Percentiles rank a stretch among this genome's conserved stretches.
Evolutionary conservation across 2,888 invertebrate species (phyloP).

Genomic region (Caenorhabditis angaria): DNA sequence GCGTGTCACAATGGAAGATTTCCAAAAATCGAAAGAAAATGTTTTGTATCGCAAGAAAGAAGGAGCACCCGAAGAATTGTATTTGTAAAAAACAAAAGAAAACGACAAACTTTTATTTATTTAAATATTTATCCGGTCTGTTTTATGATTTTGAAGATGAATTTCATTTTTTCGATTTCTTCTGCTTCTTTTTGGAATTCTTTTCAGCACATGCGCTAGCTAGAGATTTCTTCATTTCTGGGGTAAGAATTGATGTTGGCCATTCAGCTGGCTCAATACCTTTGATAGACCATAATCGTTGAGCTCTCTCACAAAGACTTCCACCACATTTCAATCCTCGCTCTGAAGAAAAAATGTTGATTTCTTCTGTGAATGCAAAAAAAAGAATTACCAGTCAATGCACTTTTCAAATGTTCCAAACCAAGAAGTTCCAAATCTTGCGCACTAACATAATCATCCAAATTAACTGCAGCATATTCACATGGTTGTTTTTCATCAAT

Average conservation of each 20-base stretch:
- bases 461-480: constrained; percentile 47
- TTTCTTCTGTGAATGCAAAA: neutral
- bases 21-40: constrained; percentile 98
- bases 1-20: constrained; percentile 99
- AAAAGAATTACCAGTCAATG: constrained; percentile 47
- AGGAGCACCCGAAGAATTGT: constrained; percentile 97
- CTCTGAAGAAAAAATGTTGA: constrained; percentile 32
- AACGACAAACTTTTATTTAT: neutral
- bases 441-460: constrained; percentile 34
- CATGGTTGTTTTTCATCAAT: constrained; percentile 38
- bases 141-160: neutral
- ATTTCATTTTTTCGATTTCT: constrained; percentile 12
- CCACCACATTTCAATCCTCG: constrained; percentile 76
- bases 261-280: constrained; percentile 50
- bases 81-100: constrained; percentile 78
- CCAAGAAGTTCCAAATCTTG: constrained; percentile 73
- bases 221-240: constrained; percentile 32
- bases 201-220: constrained; percentile 23
- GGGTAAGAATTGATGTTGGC: constrained; percentile 55
- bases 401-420: constrained; percentile 72
- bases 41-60: constrained; percentile 98
- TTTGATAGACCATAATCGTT: constrained; percentile 72
- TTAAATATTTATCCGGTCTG: constrained; percentile 3
- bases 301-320: constrained; percentile 74
- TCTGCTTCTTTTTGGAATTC: constrained; percentile 21